Evolutionary conservation across 2,113 vertebrate genomes (phyloP), one percentile per base, ranked within the genome.

Genomic region (Gasterosteus aculeatus): DNA sequence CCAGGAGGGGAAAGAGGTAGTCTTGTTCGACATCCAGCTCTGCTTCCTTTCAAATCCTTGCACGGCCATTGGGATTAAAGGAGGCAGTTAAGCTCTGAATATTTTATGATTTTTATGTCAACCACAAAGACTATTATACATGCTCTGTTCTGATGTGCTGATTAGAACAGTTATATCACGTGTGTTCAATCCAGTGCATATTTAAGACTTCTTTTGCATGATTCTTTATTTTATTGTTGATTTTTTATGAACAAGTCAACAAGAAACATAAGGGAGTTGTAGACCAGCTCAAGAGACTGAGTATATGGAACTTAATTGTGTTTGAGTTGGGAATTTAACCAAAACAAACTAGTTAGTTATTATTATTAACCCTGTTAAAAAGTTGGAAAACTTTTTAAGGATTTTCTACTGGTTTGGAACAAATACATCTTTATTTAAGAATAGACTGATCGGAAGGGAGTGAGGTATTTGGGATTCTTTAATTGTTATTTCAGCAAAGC

Each of bases 71-170:
- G 78, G 84, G 88, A 92, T 91, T 84, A 86, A 78, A 77, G 63
- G 78, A 84, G 76, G 67, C 72, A 54, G 81, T 87, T 73, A 63
- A 76, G 74, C 35, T 71, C 74, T 85, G 78, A 85, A 90, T 90
- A 77, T 91, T 91, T 88, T 81, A 87, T 87, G 85, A 82, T 67
- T 85, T 62, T 63, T 77, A 46, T 80, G 53, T 85, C 81, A 69
- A 22, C 42, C 16, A 22, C 35, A 38, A 38, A 35, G 67, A 66
- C 82, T 29, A 67, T 78, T 54, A 80, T 51, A 51, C 61, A 33
- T 44, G 56, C 53, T 66, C 14, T 56, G 75, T 57, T 69, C 58
- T 61, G 53, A 56, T 77, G 58, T 47, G 10, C 35, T 58, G 41
- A 66, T 75, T 49, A 29, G 46, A 74, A 80, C 49, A 38, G 46